Base-by-base conservation (phyloP, 1,140 invertebrate genomes). In the Drosophila sp. region DNA sequence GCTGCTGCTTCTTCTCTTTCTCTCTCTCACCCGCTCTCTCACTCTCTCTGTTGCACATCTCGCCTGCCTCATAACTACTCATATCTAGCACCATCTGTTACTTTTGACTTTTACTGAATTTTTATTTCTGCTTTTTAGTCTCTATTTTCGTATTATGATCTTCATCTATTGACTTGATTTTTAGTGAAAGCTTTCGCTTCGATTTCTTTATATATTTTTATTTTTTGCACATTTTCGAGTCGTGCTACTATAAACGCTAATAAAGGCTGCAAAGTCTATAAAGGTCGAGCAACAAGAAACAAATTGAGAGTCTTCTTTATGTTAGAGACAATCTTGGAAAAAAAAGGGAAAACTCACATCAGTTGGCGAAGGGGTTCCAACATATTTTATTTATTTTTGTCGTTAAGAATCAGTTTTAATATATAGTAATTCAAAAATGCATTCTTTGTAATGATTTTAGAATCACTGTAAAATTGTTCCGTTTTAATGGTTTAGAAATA, bases 111-210 rank as follows among this genome's bases (percentile, higher is more conserved):
- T 61, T 21, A 21, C 21, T 21, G 1, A 21, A 21, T 21, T 2
- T 21, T 2, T 21, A 21, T 21, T 21, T 21, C 21, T 32, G 29
- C 7, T n/a, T 25, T 18, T 18, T 2, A 21, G 11, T 18, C 16
- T 43, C 29, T n/a, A n/a, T 6, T 9, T 38, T 38, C n/a, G 4
- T 38, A 38, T 38, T 38, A 38, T 38, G 9, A 38, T 38, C 41
- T 36, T 41, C 45, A 45, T 36, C 40, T 29, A 57, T 66, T 58
- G 63, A 36, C 13, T 53, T 58, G 41, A 58, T 21, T 21, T 67
- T 16, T 18, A 51, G 67, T 48, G 67, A 71, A 71, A 71, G 59
- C 50, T 36, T 32, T 11, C 11, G 38, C 38, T 63, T 45, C 34
- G 67, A 54, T 71, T 71, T 64, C 50, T 56, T 41, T 34, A 29